These are phyloP conservation scores for Conus canariensis DNA, from an alignment of 2,888 invertebrate genomes.

Conservation along the genomic window DNA sequence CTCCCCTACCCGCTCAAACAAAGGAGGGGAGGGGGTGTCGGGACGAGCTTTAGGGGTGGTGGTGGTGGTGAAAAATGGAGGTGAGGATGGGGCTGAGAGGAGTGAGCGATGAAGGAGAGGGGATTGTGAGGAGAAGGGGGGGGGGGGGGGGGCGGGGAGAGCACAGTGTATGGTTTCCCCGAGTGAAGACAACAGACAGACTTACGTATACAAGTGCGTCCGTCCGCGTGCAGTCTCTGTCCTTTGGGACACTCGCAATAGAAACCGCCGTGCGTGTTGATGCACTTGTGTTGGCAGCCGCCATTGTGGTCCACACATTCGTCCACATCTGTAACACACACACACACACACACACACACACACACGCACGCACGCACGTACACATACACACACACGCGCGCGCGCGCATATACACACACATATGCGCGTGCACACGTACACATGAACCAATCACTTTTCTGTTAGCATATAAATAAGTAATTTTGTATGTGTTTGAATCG, in stretches of 20 bases:
- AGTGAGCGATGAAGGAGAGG: no score
- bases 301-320: conserved; percentile 85
- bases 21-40: not conserved
- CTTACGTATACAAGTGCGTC: conserved; percentile 85
- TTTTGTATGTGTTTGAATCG: no score
- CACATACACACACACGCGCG: not conserved
- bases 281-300: conserved; percentile 90
- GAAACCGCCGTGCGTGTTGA: conserved; percentile 90
- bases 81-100: no score
- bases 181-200: not conserved
- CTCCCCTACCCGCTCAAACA: no score
- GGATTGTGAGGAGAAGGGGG: no score
- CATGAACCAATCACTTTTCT: not conserved
- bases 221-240: conserved; percentile 75
- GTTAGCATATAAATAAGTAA: no score
- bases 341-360: conserved; percentile 17
- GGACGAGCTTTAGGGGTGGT: not conserved
- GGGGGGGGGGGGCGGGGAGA: not conserved
- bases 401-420: not conserved
- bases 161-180: no score
- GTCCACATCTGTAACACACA: conserved; percentile 84
- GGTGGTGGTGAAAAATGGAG: no score
- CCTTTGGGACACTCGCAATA: conserved; percentile 90
- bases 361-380: not conserved
- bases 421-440: not conserved